Evolutionary conservation across 2,113 vertebrate genomes (phyloP).

Genomic region (Rhizomys pruinosus): DNA sequence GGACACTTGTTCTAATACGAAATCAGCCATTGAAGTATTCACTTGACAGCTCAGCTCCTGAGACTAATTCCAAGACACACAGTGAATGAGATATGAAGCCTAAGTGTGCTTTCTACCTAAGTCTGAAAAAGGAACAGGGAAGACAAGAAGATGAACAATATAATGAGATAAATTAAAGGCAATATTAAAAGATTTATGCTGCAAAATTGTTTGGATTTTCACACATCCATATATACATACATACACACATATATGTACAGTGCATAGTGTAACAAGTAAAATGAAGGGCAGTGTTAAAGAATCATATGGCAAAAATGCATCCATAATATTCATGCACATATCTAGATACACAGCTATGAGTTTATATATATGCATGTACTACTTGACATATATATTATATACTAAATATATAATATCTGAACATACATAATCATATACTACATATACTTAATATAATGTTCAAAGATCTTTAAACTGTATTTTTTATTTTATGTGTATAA

Average conservation of each 20-base stretch:
- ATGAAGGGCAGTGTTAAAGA: background rate
- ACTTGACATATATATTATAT: background rate
- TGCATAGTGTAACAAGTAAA: background rate
- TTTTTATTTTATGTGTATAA: too few relatives aligned
- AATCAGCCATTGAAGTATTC: constrained; percentile 65
- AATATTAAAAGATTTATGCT: too few relatives aligned
- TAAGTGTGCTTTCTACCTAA: background rate
- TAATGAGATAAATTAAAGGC: background rate
- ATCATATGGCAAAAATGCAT: background rate
- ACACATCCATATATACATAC: too few relatives aligned
- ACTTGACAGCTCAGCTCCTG: constrained; percentile 54
- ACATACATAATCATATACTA: background rate
- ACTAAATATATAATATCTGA: background rate
- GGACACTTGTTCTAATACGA: constrained; percentile 65
- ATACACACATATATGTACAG: too few relatives aligned
- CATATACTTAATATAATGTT: background rate
- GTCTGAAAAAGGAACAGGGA: background rate
- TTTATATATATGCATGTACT: background rate
- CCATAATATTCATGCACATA: too few relatives aligned
- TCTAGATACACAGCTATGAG: background rate
- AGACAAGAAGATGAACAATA: background rate
- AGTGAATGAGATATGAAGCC: constrained; percentile 60
- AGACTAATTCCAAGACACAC: constrained; percentile 70
- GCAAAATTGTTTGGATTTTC: too few relatives aligned
- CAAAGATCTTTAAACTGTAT: background rate